These are phyloP conservation scores for Eubasilissa regina DNA, from an alignment of 1,140 invertebrate species.

Conservation along the genomic window DNA sequence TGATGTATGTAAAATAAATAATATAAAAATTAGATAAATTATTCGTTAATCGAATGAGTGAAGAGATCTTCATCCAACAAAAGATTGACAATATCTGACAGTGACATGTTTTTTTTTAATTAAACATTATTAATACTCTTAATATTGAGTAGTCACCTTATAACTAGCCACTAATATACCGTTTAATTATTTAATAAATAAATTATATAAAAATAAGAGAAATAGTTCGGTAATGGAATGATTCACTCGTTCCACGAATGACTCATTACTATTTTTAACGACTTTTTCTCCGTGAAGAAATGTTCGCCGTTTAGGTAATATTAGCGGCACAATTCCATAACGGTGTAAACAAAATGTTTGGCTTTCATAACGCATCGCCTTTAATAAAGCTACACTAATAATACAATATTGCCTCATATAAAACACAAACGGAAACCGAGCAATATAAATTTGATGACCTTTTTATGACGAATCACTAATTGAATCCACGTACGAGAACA, in stretches of 20 bases:
- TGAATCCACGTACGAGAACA: constrained; percentile 33
- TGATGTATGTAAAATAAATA: no score
- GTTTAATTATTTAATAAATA: no score
- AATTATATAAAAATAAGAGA: no score
- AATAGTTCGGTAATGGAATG: no score
- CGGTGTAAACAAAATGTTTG: constrained; percentile 22
- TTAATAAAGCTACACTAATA: constrained; percentile 33
- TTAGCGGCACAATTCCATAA: not conserved
- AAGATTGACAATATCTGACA: no score
- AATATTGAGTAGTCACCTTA: no score
- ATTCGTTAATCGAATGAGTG: no score
- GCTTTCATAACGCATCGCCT: constrained; percentile 20
- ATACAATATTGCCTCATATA: constrained; percentile 9
- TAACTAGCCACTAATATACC: no score
- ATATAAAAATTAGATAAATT: no score
- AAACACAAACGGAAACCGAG: constrained; percentile 3
- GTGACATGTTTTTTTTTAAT: no score
- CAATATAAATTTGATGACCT: constrained; percentile 35
- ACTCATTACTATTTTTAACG: not conserved
- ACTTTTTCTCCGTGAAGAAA: constrained; percentile 4
- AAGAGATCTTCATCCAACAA: no score
- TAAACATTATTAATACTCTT: no score
- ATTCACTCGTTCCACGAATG: not conserved
- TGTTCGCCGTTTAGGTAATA: not conserved
- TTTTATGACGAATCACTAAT: constrained; percentile 36